Evolutionary conservation across 2,797 vertebrate species (phyloP).

Genomic region (Enteromius radiatus): DNA sequence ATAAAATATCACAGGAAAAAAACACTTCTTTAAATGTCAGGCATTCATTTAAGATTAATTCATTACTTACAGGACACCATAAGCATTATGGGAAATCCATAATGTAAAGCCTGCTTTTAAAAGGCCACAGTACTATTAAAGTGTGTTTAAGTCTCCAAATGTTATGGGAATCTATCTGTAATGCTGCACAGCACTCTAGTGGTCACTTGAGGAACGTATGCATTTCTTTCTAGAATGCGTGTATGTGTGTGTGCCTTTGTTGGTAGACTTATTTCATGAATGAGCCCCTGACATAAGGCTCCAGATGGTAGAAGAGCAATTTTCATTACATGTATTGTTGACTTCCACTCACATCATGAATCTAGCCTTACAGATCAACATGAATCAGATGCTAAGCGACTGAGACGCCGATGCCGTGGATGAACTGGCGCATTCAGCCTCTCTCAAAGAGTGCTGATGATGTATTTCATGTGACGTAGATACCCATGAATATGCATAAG

Average conservation of each 20-base stretch:
- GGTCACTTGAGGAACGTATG: constrained; percentile 74
- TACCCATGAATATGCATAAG: constrained; percentile 58
- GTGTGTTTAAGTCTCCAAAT: constrained; percentile 66
- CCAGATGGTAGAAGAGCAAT: constrained; percentile 66
- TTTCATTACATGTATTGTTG: constrained; percentile 70
- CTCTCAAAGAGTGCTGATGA: constrained; percentile 66
- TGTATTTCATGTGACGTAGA: constrained; percentile 60
- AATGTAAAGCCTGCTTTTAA: constrained; percentile 5
- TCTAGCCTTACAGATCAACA: constrained; percentile 55
- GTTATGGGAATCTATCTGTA: constrained; percentile 71
- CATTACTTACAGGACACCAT: neutral
- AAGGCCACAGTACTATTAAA: neutral
- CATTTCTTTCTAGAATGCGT: constrained; percentile 54
- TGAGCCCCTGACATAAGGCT: constrained; percentile 60
- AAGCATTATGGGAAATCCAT: constrained; percentile 32
- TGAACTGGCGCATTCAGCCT: constrained; percentile 55
- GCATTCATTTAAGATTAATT: constrained; percentile 18
- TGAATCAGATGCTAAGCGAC: constrained; percentile 43
- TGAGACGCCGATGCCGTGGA: constrained; percentile 47
- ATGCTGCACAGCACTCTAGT: constrained; percentile 86
- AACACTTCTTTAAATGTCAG: constrained; percentile 2
- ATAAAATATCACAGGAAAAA: constrained; percentile 2
- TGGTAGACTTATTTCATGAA: constrained; percentile 55
- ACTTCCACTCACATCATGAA: constrained; percentile 58
- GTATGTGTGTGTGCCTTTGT: constrained; percentile 46